These are phyloP conservation scores for Athalia cordata DNA, from an alignment of 2,888 invertebrate species.

Conservation along the genomic window DNA sequence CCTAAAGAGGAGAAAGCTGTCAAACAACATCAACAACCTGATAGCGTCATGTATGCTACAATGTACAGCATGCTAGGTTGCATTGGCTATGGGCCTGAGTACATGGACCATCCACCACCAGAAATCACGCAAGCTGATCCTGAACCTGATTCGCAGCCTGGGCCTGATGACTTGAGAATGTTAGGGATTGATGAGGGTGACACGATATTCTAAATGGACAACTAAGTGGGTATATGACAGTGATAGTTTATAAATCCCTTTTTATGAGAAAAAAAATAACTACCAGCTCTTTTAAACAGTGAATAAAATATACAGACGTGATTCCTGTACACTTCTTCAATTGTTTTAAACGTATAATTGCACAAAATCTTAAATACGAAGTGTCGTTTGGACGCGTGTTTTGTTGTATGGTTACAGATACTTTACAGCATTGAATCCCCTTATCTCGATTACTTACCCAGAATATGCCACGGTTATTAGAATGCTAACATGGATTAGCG, in stretches of 20 bases:
- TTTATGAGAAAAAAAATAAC: constrained; percentile 1
- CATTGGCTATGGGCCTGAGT: constrained; percentile 69
- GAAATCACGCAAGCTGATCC: constrained; percentile 68
- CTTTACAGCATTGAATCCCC: constrained; percentile 17
- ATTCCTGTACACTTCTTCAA: not conserved
- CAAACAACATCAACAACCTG: constrained; percentile 62
- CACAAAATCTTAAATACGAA: too few species aligned
- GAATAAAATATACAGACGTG: not conserved
- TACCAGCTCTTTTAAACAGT: not conserved
- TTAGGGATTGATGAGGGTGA: constrained; percentile 91
- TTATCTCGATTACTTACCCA: constrained; percentile 17
- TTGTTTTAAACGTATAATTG: not conserved
- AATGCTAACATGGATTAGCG: constrained; percentile 14
- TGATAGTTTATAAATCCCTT: constrained; percentile 15
- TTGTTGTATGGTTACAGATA: not conserved
- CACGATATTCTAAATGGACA: constrained; percentile 68
- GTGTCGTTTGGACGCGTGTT: not conserved
- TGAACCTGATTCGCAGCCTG: constrained; percentile 72
- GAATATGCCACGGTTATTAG: not conserved
- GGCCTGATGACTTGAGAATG: constrained; percentile 87
- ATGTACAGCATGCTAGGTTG: constrained; percentile 71
- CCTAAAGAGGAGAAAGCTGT: constrained; percentile 74
- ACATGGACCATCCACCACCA: constrained; percentile 70
- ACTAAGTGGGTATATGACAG: not conserved
- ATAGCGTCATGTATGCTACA: constrained; percentile 68